Evolutionary conservation across 2,797 vertebrate genomes (phyloP).

Genomic region (Monodelphis domestica): DNA sequence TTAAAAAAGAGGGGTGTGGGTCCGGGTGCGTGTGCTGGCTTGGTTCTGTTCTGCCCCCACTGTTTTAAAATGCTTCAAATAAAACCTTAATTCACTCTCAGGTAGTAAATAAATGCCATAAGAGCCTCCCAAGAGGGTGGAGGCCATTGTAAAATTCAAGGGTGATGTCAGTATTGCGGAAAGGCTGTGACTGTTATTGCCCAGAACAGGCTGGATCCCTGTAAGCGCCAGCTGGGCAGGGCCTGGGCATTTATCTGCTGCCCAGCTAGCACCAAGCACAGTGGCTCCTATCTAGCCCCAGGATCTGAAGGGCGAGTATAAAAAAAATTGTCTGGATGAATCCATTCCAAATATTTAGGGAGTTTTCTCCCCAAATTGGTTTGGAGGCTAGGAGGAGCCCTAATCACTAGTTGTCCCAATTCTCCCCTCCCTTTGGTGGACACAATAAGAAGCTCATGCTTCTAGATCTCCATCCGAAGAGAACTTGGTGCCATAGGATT

Average conservation of each 20-base stretch:
- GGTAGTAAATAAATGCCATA: not conserved
- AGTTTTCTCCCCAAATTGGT: not conserved
- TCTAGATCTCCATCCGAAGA: not conserved
- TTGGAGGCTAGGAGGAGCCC: not conserved
- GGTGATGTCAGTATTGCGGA: not conserved
- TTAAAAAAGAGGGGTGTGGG: no score
- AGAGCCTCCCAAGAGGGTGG: not conserved
- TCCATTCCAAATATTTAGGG: not conserved
- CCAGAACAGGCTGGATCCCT: no score
- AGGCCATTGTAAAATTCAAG: not conserved
- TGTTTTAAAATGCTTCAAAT: not conserved
- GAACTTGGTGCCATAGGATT: not conserved
- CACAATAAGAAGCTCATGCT: not conserved
- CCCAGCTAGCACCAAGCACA: no score
- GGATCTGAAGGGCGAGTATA: not conserved
- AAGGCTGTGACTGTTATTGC: not conserved
- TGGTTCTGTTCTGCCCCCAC: not conserved
- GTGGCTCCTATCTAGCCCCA: not conserved
- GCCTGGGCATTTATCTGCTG: no score
- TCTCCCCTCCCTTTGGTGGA: not conserved
- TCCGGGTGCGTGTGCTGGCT: not conserved
- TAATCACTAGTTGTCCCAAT: not conserved
- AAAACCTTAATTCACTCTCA: not conserved
- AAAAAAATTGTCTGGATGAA: not conserved
- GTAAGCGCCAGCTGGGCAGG: no score